Conservation (phyloP, 2,113 vertebrate genomes). For the Setophaga petechia region DNA sequence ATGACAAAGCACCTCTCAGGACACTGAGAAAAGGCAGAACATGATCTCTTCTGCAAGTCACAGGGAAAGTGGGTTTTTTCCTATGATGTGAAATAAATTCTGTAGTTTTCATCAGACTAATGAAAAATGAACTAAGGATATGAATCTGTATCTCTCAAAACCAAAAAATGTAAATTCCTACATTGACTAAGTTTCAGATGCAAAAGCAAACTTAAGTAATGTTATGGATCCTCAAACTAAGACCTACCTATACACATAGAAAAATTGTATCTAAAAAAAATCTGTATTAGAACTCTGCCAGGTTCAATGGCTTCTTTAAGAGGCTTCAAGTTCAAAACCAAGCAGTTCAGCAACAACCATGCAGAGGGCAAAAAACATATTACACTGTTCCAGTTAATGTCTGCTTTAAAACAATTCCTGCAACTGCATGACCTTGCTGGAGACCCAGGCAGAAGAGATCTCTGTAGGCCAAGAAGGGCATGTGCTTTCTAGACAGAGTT, state of each 20-base stretch:
- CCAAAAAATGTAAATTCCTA: background rate
- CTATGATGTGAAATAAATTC: background rate
- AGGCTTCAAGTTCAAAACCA: background rate
- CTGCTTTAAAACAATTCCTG: background rate
- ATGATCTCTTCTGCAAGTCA: slow-evolving; percentile 5
- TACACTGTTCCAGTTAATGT: background rate
- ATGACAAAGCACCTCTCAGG: background rate
- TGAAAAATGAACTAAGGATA: background rate
- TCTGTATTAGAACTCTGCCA: background rate
- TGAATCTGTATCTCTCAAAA: background rate
- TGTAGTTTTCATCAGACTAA: background rate
- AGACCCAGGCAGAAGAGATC: background rate
- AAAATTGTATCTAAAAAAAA: background rate
- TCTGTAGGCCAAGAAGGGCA: background rate
- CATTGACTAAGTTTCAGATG: background rate
- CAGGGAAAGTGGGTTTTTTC: background rate
- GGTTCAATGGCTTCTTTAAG: background rate
- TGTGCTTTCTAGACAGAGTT: background rate
- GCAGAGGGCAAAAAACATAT: background rate
- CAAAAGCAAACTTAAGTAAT: background rate
- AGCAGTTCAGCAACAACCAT: background rate
- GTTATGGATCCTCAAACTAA: background rate
- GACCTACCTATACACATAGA: background rate
- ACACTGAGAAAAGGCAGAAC: background rate
- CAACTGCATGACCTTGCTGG: background rate